Base-by-base conservation (phyloP, 2,113 vertebrate genomes). In the Notothenia coriiceps region DNA sequence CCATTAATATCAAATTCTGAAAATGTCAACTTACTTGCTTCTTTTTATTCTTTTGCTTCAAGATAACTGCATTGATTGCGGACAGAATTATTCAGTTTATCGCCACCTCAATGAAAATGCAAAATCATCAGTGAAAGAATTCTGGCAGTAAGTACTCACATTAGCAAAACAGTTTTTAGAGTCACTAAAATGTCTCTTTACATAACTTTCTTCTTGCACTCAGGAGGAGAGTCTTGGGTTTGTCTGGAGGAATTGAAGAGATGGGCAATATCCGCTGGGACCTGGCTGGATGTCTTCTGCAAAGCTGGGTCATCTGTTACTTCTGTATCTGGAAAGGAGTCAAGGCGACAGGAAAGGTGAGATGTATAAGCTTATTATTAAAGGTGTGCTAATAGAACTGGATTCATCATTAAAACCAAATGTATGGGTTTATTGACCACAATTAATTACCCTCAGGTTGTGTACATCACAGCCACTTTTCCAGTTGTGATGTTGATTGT, bases 261-360 rank as follows among this genome's bases (percentile, higher is more conserved):
- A 25, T 85, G 17, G 86, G 75, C 2, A 35, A 25, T 25, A n/a
- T 88, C 25, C 71, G 51, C 35, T 82, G 82, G 86, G 82, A 85
- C 10, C 67, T 88, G 71, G 66, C 71, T 60, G 82, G 82, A 8
- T 88, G 57, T 65, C 68, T 85, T 22, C 44, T 85, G 33, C 70
- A 79, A 1, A 72, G 74, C 70, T 88, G 82, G 86, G 22, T 82
- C 3, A 2, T 78, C 1, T 87, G 77, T 56, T 87, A 79, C 44
- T 84, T 87, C 40, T 87, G 82, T 40, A n/a, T 79, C 44, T 87
- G 82, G 82, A 87, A 87, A 43, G 78, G 78, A 43, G 56, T 88
- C 51, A 88, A 85, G 40, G 35, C 78, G 9, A 54, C 82, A 4
- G 86, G 82, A 63, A 88, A 88, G 64, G 86, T 88, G 17, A 51